Percentiles rank a stretch among this genome's conserved stretches.
phyloP scores from a whole-genome alignment of 1,140 invertebrate species.

The Tetraneura akinire region DNA sequence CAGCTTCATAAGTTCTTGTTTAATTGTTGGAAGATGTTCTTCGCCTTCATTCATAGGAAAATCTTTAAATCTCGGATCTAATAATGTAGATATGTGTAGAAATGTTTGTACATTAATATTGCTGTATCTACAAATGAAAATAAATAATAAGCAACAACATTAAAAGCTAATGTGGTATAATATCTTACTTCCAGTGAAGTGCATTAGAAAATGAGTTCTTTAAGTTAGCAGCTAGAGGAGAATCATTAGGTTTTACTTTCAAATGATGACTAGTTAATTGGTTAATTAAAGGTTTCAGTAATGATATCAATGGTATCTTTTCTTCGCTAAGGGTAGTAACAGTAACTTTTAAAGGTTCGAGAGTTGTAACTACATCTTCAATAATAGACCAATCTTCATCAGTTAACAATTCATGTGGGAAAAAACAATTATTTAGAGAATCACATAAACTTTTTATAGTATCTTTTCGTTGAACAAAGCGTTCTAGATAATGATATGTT shows the following conservation, averaged over 20 bases:
- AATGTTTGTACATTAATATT: constrained; percentile 59
- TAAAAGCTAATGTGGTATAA: neutral
- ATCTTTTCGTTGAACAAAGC: constrained; percentile 59
- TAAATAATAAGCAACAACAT: neutral
- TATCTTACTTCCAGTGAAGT: constrained; percentile 58
- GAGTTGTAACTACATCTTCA: constrained; percentile 61
- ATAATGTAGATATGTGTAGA: constrained; percentile 61
- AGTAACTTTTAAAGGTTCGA: constrained; percentile 64
- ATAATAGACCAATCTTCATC: constrained; percentile 61
- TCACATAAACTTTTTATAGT: constrained; percentile 59
- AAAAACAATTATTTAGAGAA: constrained; percentile 56
- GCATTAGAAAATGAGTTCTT: constrained; percentile 61
- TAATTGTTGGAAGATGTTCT: constrained; percentile 37
- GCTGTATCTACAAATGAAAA: constrained; percentile 57
- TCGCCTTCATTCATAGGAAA: constrained; percentile 54
- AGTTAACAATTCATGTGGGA: constrained; percentile 57
- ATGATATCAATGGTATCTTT: constrained; percentile 62
- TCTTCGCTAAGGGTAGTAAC: constrained; percentile 64
- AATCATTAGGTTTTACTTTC: constrained; percentile 60
- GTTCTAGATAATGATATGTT: constrained; percentile 63
- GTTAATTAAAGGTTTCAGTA: constrained; percentile 63
- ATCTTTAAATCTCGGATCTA: constrained; percentile 64
- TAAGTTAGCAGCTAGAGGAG: constrained; percentile 58
- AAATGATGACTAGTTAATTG: constrained; percentile 62
- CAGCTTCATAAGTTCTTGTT: constrained; percentile 52